Evolutionary conservation across 2,888 invertebrate genomes (phyloP).

Genomic region (Smittia sp.): DNA sequence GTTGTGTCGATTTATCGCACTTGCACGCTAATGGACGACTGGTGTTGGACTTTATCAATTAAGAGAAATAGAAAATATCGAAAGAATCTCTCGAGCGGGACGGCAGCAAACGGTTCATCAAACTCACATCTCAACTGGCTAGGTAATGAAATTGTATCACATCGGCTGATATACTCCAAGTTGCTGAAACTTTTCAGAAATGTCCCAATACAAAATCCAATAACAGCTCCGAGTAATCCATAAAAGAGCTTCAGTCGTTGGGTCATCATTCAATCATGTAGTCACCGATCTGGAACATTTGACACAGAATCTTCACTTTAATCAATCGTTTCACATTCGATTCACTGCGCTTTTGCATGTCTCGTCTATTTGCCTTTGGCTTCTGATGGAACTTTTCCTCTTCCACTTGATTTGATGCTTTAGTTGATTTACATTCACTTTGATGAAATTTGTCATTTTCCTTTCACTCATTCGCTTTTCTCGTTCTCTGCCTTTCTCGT

Average conservation of each 20-base stretch:
- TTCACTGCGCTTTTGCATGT: too few relatives aligned
- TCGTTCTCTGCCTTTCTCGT: neutral
- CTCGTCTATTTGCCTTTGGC: too few relatives aligned
- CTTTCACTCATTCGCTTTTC: neutral
- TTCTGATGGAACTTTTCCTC: neutral
- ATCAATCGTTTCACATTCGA: too few relatives aligned
- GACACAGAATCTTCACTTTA: too few relatives aligned
- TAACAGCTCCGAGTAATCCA: slow-evolving; percentile 38
- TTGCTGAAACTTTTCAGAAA: slow-evolving; percentile 33
- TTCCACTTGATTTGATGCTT: slow-evolving; percentile 13
- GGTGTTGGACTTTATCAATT: slow-evolving; percentile 21
- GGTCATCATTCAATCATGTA: neutral
- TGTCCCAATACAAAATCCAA: slow-evolving; percentile 34
- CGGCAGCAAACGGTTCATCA: neutral
- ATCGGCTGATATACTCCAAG: slow-evolving; percentile 19
- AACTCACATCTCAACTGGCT: slow-evolving; percentile 30
- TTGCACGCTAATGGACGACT: neutral
- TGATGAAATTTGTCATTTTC: neutral
- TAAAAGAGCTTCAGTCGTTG: slow-evolving; percentile 32
- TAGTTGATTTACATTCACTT: neutral
- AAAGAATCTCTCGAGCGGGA: neutral
- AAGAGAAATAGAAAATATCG: neutral
- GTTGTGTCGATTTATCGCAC: neutral
- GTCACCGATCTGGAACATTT: neutral
- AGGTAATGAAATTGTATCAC: slow-evolving; percentile 18